Evolutionary conservation across 2,888 invertebrate genomes (phyloP).

Genomic region (Trachelus troglodyta): DNA sequence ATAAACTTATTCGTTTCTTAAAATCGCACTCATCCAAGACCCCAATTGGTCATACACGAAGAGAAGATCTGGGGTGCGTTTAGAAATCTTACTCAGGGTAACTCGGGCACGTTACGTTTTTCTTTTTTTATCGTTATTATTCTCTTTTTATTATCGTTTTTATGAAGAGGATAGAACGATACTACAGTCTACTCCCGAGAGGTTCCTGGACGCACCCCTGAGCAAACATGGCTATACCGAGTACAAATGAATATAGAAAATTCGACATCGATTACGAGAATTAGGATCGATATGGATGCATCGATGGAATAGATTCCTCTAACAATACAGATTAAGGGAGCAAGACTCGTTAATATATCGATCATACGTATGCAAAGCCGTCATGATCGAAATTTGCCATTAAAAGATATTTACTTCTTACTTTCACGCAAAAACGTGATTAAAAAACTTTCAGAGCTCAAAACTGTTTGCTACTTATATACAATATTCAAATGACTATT

Average conservation of each 20-base stretch:
- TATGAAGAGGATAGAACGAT: too few species aligned
- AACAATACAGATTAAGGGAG: background rate
- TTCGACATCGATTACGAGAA: background rate
- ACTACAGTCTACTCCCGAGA: too few species aligned
- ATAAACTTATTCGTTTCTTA: background rate
- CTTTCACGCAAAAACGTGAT: background rate
- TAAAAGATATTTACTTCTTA: background rate
- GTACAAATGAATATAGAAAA: background rate
- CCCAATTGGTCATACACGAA: background rate
- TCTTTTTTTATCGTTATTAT: too few species aligned
- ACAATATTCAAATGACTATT: background rate
- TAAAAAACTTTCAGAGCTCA: background rate
- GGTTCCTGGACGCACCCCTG: background rate
- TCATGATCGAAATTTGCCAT: background rate
- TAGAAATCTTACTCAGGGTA: too few species aligned
- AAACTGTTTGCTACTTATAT: background rate
- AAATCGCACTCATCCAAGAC: background rate
- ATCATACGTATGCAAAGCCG: background rate
- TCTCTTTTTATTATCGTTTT: too few species aligned
- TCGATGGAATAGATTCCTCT: background rate
- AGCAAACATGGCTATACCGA: background rate
- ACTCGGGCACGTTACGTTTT: too few species aligned
- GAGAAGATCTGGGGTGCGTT: background rate
- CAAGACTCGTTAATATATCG: background rate
- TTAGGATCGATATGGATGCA: background rate